phyloP scores from a whole-genome alignment of 2,888 invertebrate species.

The Pardosa pseudoannulata region DNA sequence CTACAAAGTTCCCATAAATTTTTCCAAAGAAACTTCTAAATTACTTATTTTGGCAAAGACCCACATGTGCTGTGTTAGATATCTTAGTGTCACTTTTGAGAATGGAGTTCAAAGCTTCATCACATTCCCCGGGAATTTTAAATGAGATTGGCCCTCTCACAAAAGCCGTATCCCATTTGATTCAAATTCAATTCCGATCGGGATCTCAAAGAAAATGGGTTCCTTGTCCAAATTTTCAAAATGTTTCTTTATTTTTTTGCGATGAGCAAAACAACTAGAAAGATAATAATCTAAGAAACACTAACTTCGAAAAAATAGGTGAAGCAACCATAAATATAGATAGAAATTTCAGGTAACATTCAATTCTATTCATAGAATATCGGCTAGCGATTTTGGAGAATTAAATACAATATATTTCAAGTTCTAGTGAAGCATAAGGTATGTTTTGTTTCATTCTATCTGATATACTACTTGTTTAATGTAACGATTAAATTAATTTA shows the following conservation, averaged over 20 bases:
- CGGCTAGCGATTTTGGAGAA: no score
- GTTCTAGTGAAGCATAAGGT: no score
- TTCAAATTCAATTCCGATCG: constrained; percentile 17
- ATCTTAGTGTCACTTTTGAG: neutral
- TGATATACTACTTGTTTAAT: no score
- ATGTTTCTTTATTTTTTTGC: neutral
- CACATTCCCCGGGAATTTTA: neutral
- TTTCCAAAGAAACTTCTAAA: neutral
- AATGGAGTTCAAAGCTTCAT: neutral
- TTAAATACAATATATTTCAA: no score
- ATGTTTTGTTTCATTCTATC: no score
- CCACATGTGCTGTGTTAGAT: neutral
- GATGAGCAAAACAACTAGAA: neutral
- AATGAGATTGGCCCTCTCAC: constrained; percentile 7
- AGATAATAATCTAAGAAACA: neutral
- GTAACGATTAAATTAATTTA: no score
- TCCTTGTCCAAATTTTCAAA: neutral
- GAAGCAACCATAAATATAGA: neutral
- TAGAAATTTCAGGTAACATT: no score
- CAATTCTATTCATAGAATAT: no score
- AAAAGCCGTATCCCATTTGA: neutral
- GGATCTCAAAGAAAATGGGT: neutral
- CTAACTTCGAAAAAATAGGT: neutral
- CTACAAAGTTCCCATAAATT: neutral
- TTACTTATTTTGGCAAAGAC: neutral